These are phyloP conservation scores for Neoniphon sammara DNA, from an alignment of 2,797 vertebrate species.

Conservation along the genomic window DNA sequence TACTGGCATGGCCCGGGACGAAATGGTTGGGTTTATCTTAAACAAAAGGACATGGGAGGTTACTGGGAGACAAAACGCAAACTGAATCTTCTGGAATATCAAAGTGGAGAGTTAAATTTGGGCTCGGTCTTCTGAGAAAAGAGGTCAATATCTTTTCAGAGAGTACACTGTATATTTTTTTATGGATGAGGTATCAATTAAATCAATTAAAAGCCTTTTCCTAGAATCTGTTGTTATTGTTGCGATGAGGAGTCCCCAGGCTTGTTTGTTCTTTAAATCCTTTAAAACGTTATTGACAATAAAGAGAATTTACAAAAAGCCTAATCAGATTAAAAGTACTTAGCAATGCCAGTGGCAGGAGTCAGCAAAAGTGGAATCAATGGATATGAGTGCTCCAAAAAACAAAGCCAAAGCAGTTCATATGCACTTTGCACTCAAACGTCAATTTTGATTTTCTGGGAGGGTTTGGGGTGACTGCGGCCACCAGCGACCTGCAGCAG, in stretches of 20 bases:
- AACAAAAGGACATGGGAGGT: constrained; percentile 56
- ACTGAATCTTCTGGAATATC: constrained; percentile 19
- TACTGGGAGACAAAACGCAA: constrained; percentile 55
- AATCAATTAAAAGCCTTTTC: constrained; percentile 45
- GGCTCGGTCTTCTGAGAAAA: constrained; percentile 8
- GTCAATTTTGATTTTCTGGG: constrained; percentile 3
- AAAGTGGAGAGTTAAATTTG: neutral
- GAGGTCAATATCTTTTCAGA: constrained; percentile 23
- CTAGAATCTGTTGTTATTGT: constrained; percentile 24
- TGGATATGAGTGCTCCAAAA: constrained; percentile 37
- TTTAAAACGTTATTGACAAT: constrained; percentile 56
- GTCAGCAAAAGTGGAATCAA: constrained; percentile 48
- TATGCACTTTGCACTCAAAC: constrained; percentile 36
- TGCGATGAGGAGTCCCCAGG: constrained; percentile 5
- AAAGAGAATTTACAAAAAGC: constrained; percentile 30
- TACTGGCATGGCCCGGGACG: constrained; percentile 56
- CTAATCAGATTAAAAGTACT: constrained; percentile 51
- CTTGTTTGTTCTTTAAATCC: constrained; percentile 34
- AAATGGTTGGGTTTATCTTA: constrained; percentile 53
- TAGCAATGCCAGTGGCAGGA: constrained; percentile 10
- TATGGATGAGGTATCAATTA: constrained; percentile 43
- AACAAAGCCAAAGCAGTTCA: constrained; percentile 24
- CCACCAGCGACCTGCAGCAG: constrained; percentile 5
- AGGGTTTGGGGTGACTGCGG: neutral
- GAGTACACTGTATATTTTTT: constrained; percentile 28